Evolutionary conservation across 1,140 invertebrate species (phyloP).

Genomic region (Lamellibrachia luymesi): DNA sequence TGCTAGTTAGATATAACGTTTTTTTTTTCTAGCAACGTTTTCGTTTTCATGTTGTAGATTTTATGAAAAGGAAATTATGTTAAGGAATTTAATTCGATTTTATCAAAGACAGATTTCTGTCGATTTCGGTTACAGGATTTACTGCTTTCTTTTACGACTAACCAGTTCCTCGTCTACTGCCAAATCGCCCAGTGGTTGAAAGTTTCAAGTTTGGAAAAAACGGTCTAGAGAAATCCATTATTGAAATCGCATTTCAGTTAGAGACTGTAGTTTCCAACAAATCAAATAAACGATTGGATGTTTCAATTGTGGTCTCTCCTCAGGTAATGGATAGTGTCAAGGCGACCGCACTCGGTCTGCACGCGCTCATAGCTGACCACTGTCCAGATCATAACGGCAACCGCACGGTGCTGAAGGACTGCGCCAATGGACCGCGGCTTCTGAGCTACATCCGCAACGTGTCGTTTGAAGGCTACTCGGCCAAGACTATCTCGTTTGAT

Average conservation of each 20-base stretch:
- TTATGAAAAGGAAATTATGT: too few relatives aligned
- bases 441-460: constrained; percentile 16
- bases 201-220: too few relatives aligned
- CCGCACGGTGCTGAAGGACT: background rate
- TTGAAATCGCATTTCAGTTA: background rate
- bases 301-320: background rate
- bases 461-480: constrained; percentile 16
- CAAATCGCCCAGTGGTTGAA: background rate
- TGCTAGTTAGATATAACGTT: too few relatives aligned
- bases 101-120: background rate
- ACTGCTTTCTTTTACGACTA: background rate
- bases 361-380: constrained; percentile 1
- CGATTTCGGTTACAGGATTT: background rate
- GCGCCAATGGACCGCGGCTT: background rate
- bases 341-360: background rate
- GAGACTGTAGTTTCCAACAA: too few relatives aligned
- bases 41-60: too few relatives aligned
- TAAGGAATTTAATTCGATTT: too few relatives aligned
- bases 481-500: background rate
- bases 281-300: too few relatives aligned
- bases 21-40: too few relatives aligned
- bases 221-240: too few relatives aligned
- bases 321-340: background rate
- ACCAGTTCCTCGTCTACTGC: too few relatives aligned
- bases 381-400: constrained; percentile 9